phyloP scores from a whole-genome alignment of 2,113 vertebrate species.

The Brachypteracias leptosomus region DNA sequence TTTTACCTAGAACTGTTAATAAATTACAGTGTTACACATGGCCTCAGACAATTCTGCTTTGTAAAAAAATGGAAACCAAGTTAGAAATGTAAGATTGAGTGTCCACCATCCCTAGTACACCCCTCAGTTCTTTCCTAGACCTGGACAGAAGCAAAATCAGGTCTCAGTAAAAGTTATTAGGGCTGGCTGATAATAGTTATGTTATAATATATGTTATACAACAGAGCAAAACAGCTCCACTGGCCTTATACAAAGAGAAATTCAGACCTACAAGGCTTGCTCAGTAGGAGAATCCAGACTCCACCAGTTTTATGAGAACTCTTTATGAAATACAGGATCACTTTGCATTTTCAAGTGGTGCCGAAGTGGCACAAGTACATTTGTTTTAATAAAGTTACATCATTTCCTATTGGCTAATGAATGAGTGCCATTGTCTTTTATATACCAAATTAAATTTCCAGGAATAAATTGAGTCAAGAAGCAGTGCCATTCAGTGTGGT shows the following conservation, averaged over 20 bases:
- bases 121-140: not conserved
- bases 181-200: not conserved
- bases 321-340: fast-evolving
- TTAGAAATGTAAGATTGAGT: not conserved
- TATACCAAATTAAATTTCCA: not conserved
- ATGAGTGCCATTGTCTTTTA: not conserved
- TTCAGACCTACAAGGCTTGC: not conserved
- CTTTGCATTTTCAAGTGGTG: not conserved
- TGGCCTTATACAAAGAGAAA: not conserved
- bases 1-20: not conserved
- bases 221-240: not conserved
- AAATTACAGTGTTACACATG: not conserved
- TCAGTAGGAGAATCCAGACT: not conserved
- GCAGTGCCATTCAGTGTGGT: not conserved
- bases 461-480: not conserved
- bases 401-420: not conserved
- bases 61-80: not conserved
- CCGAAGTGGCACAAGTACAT: not conserved
- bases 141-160: not conserved
- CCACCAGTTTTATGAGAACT: not conserved
- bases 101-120: not conserved
- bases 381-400: not conserved
- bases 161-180: not conserved
- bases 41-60: not conserved
- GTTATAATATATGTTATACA: too few species aligned